These are phyloP conservation scores for Epistrophella euchroma DNA, from an alignment of 2,888 invertebrate species.

Conservation along the genomic window DNA sequence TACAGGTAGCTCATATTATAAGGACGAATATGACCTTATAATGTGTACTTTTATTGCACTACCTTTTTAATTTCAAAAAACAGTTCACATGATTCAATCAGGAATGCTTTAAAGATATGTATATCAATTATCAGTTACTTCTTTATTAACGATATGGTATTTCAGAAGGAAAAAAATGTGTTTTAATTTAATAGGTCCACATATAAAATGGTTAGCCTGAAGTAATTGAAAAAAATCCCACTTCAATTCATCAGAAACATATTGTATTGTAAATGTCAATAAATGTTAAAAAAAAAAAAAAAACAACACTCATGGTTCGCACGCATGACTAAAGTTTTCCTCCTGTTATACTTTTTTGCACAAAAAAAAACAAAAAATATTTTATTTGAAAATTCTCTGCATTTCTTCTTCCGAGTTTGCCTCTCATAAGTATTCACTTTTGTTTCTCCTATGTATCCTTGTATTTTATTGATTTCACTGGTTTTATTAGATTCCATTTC, in stretches of 20 bases:
- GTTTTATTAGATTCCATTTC: neutral
- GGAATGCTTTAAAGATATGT: no score
- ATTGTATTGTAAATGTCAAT: constrained; percentile 43
- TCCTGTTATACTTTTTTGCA: constrained; percentile 32
- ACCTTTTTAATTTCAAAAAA: no score
- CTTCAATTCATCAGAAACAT: neutral
- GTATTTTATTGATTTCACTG: constrained; percentile 49
- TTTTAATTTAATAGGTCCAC: neutral
- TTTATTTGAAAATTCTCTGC: constrained; percentile 21
- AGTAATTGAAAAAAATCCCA: neutral
- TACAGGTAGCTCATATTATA: no score
- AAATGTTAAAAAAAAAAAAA: constrained; percentile 12
- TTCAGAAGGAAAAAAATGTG: neutral
- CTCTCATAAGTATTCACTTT: constrained; percentile 24
- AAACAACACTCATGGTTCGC: constrained; percentile 32
- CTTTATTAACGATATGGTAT: neutral
- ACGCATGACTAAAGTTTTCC: constrained; percentile 52
- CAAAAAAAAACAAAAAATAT: neutral
- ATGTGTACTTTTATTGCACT: no score
- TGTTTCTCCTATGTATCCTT: constrained; percentile 38
- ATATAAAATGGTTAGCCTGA: neutral
- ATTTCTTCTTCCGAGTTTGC: neutral
- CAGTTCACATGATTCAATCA: no score
- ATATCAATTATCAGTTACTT: neutral
- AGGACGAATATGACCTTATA: no score